Evolutionary conservation across 2,113 vertebrate species (phyloP), one percentile per base, ranked within the genome.

Genomic region (Caracal caracal): DNA sequence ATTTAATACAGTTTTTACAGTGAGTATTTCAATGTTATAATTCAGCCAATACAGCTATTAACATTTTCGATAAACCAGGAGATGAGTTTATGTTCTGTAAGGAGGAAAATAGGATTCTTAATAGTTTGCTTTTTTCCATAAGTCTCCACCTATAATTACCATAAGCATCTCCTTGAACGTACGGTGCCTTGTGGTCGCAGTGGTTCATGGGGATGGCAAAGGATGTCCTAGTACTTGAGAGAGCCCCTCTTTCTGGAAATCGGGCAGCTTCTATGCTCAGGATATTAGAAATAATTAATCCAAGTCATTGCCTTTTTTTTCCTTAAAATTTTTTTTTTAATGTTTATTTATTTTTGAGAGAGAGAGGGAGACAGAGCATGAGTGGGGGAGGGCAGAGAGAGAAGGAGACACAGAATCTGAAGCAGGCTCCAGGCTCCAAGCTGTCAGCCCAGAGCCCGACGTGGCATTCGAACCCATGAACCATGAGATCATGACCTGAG

Each of bases 161-260:
- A 16, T 11, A 37, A 49, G 9, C 73, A 5, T 30, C 51, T 53
- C 19, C 3, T 9, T 43, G 22, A 73, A 6, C 10, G 22, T 19
- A 11, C 4, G 5, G 51, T 53, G 6, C 70, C 30, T 43, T 40
- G 51, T 43, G 37, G 26, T 19, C 6, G 5, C 51, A 1, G 30
- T 6, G 22, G 20, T 19, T 17, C 19, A 0, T 2, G 20, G 16
- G 19, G 13, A 56, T 2, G 28, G 19, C 10, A n/a, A 2, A 30
- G 33, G 9, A 8, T 1, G 17, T 28, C 16, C 47, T 19, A 17
- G 56, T 19, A n/a, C 26, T 37, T 10, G 2, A 17, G 26, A 10
- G 35, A 78, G 12, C 10, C 10, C 16, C 19, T 35, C 11, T 28
- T 40, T 65, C 10, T 28, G 70, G 63, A 40, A 49, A 81, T 35